A percentile compares a stretch with the other conserved stretches of the same genome.
These are phyloP conservation scores for Bradypus variegatus DNA, from an alignment of 2,797 vertebrate genomes.

Conservation along the genomic window DNA sequence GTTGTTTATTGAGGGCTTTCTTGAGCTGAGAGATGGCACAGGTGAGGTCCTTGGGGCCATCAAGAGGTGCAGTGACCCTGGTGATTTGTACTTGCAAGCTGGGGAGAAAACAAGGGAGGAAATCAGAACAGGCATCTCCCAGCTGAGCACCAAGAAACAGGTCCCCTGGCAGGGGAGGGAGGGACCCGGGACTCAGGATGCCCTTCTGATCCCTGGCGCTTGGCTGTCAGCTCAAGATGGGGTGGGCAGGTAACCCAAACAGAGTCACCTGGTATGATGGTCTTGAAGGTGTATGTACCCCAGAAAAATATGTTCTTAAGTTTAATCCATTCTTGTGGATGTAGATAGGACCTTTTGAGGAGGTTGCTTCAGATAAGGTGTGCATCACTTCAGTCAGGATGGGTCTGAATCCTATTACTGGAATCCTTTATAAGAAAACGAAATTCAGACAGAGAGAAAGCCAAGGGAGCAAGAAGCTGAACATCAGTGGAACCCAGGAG, in stretches of 20 bases:
- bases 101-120: background rate
- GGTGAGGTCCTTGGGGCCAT: background rate
- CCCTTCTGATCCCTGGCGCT: background rate
- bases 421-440: no score
- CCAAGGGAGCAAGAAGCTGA: no score
- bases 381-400: no score
- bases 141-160: background rate
- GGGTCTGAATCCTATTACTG: no score
- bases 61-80: background rate
- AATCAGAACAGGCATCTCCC: background rate
- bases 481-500: no score
- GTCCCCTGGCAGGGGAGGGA: background rate
- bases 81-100: background rate
- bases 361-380: no score
- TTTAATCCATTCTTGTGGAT: no score
- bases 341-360: no score
- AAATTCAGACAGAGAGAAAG: no score
- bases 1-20: background rate
- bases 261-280: background rate
- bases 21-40: background rate
- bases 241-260: background rate
- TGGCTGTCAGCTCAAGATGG: background rate
- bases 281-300: no score
- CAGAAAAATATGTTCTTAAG: no score
- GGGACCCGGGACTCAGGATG: background rate